A percentile compares a stretch with the other conserved stretches of the same genome.
phyloP scores from a whole-genome alignment of 2,888 invertebrate genomes.

The Nudaria mundana region DNA sequence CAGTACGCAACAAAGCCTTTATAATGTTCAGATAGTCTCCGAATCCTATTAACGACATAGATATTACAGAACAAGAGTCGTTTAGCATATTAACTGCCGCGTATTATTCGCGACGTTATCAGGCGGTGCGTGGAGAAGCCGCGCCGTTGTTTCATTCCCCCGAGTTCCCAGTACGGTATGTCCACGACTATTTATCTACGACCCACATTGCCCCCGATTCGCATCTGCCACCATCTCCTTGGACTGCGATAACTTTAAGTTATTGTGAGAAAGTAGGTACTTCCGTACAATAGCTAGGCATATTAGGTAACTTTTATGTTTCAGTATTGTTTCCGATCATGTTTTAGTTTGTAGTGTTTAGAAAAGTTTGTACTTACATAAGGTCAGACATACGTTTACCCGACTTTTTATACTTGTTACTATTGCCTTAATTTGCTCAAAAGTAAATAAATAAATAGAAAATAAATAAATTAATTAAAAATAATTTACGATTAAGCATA shows the following conservation, averaged over 20 bases:
- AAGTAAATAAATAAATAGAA: too few relatives aligned
- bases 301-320: constrained; percentile 32
- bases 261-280: constrained; percentile 47
- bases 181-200: constrained; percentile 68
- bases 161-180: constrained; percentile 33
- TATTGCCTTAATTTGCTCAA: too few relatives aligned
- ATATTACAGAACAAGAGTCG: constrained; percentile 28
- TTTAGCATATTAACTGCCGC: constrained; percentile 40
- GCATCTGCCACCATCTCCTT: constrained; percentile 49
- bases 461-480: too few relatives aligned
- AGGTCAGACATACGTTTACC: too few relatives aligned
- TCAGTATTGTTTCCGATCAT: constrained; percentile 35
- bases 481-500: too few relatives aligned
- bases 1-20: neutral
- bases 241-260: constrained; percentile 39
- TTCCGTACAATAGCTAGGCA: too few relatives aligned
- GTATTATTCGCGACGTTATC: constrained; percentile 54
- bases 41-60: constrained; percentile 17
- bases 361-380: too few relatives aligned
- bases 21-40: neutral
- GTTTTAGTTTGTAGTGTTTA: too few relatives aligned
- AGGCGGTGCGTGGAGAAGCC: constrained; percentile 41
- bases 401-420: too few relatives aligned
- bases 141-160: constrained; percentile 55
- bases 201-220: constrained; percentile 59